Evolutionary conservation across 1,140 invertebrate species (phyloP).

Genomic region (Drosophila guanche): DNA sequence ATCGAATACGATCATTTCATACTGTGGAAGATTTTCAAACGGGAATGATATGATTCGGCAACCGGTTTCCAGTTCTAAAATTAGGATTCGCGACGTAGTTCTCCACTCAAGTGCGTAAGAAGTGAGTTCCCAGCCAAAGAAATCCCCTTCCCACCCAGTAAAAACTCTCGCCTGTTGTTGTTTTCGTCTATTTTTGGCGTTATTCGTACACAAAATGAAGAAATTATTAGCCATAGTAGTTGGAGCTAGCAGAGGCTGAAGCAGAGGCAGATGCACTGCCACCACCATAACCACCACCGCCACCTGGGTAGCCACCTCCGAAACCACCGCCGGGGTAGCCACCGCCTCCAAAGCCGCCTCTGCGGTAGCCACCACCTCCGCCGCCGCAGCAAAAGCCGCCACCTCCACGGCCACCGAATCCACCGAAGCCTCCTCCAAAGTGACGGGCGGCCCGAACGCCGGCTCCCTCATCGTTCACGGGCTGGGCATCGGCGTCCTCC

Average conservation of each 20-base stretch:
- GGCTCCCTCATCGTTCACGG: conserved; percentile 34
- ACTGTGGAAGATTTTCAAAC: no score
- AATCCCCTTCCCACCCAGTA: conserved; percentile 3
- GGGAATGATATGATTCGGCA: no score
- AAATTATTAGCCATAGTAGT: conserved; percentile 32
- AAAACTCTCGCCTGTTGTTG: conserved; percentile 12
- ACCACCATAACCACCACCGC: conserved; percentile 26
- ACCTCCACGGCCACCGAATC: conserved; percentile 27
- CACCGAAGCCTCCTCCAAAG: conserved; percentile 44
- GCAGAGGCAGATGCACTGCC: conserved; percentile 50
- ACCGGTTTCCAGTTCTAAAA: no score
- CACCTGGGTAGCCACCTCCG: conserved; percentile 34
- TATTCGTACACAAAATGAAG: background rate
- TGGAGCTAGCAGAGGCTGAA: conserved; percentile 36
- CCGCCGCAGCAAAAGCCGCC: conserved; percentile 30
- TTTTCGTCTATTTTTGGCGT: conserved; percentile 11
- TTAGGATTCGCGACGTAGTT: no score
- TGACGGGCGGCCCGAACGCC: conserved; percentile 36
- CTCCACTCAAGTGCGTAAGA: conserved; percentile 25
- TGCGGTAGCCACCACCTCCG: conserved; percentile 16
- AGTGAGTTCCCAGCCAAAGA: conserved; percentile 4
- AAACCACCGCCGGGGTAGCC: conserved; percentile 34
- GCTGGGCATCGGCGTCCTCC: conserved; percentile 46
- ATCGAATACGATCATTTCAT: no score
- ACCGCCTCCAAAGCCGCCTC: conserved; percentile 24